These are phyloP conservation scores for Trichonephila inaurata DNA, from an alignment of 1,140 invertebrate genomes.

Conservation along the genomic window DNA sequence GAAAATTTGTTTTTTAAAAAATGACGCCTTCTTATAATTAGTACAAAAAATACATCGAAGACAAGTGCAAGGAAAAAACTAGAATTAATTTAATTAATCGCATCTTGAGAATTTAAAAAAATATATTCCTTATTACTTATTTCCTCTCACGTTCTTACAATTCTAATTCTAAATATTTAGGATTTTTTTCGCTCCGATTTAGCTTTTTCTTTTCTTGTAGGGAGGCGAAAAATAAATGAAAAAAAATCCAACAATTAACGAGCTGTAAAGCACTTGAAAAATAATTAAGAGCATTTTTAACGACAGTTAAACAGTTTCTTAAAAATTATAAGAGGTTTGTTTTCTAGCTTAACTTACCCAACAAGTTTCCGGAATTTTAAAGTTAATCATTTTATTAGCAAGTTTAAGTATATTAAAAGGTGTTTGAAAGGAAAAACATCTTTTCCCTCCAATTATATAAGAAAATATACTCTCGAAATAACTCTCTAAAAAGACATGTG, in stretches of 20 bases:
- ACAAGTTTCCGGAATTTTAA: not conserved
- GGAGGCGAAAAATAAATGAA: not conserved
- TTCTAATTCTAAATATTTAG: not conserved
- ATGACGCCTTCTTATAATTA: too few species aligned
- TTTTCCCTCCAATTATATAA: not conserved
- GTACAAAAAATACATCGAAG: too few species aligned
- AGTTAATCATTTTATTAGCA: not conserved
- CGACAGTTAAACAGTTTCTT: not conserved
- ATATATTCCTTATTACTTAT: too few species aligned
- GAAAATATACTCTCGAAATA: too few species aligned
- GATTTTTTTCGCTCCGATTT: not conserved
- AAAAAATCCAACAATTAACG: not conserved
- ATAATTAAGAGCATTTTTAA: not conserved
- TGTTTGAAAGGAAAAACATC: not conserved
- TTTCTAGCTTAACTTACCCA: not conserved
- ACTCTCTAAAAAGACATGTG: too few species aligned
- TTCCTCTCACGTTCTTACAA: not conserved
- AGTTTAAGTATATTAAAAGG: not conserved
- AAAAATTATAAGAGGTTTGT: not conserved
- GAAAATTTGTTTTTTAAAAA: too few species aligned
- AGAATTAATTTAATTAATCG: too few species aligned
- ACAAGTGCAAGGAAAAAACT: too few species aligned
- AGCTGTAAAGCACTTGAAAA: not conserved
- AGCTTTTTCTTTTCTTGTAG: not conserved
- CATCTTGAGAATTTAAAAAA: too few species aligned